A percentile compares a stretch with the other conserved stretches of the same genome.
phyloP scores from a whole-genome alignment of 2,113 vertebrate species.

The Gobio gobio region DNA sequence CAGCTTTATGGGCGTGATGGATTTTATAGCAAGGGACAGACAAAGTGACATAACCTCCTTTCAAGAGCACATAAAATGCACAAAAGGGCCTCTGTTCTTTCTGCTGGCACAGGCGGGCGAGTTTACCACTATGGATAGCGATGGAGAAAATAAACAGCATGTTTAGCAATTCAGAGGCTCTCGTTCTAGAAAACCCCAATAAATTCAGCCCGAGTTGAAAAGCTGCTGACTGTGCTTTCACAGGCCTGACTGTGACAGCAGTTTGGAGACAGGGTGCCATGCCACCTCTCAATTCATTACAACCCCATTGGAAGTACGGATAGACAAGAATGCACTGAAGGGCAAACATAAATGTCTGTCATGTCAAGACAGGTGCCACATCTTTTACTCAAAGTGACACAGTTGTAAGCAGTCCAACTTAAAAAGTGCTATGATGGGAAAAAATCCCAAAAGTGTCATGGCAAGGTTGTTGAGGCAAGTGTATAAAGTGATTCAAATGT shows the following conservation, averaged over 20 bases:
- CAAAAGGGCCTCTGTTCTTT: constrained; percentile 6
- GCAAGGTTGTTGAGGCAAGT: too few relatives aligned
- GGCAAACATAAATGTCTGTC: background rate
- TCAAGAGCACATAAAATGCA: background rate
- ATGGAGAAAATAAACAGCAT: constrained; percentile 15
- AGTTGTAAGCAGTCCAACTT: background rate
- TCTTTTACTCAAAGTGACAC: background rate
- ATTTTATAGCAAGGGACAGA: background rate
- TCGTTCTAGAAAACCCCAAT: constrained; percentile 30
- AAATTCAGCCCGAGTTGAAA: constrained; percentile 44
- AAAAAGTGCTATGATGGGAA: too few relatives aligned
- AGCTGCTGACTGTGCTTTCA: constrained; percentile 50
- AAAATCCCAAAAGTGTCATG: too few relatives aligned
- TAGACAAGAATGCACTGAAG: constrained; percentile 27
- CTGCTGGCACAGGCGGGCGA: background rate
- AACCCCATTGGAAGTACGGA: constrained; percentile 45
- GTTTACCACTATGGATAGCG: background rate
- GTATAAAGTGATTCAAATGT: too few relatives aligned
- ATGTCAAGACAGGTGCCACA: background rate
- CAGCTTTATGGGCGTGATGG: background rate
- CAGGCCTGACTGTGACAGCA: constrained; percentile 28
- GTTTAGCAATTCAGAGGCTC: constrained; percentile 28
- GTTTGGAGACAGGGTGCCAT: constrained; percentile 28
- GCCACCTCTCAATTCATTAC: constrained; percentile 30
- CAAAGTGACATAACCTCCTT: background rate